Conservation (phyloP, 2,797 vertebrate species). For the Luscinia luscinia region DNA sequence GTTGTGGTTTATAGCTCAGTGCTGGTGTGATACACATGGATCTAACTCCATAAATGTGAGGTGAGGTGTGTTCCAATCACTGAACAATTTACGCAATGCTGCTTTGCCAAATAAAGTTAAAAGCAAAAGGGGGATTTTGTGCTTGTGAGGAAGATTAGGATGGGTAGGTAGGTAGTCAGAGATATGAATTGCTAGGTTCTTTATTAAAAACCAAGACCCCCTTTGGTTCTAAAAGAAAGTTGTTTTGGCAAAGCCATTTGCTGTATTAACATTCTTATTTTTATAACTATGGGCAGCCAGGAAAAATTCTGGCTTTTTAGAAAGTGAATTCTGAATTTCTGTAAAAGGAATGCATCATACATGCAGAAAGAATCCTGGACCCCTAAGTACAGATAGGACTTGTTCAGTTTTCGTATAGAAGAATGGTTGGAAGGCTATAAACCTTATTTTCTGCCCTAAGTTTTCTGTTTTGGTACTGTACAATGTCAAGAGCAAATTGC, state of each 20-base stretch:
- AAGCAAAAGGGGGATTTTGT: slow-evolving; percentile 73
- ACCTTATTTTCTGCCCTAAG: not conserved
- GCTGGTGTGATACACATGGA: slow-evolving; percentile 76
- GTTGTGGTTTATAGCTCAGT: slow-evolving; percentile 77
- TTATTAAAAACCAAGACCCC: not conserved
- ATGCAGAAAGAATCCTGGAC: not conserved
- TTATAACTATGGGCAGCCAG: not conserved
- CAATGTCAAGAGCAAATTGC: not conserved
- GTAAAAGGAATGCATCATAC: not conserved
- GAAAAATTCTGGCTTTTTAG: not conserved
- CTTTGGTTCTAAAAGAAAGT: not conserved
- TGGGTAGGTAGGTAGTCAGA: not conserved
- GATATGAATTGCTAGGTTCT: not conserved
- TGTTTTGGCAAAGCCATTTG: slow-evolving; percentile 21
- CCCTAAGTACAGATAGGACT: not conserved
- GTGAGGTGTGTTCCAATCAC: slow-evolving; percentile 78
- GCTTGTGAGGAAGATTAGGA: not conserved
- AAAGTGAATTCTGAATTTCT: not conserved
- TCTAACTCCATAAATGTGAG: slow-evolving; percentile 64
- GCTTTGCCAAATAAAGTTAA: slow-evolving; percentile 92
- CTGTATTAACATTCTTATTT: not conserved
- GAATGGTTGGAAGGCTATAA: not conserved
- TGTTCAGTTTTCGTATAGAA: not conserved
- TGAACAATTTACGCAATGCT: slow-evolving; percentile 78
- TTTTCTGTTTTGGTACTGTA: not conserved